These are phyloP conservation scores for Pseudococcus viburni DNA, from an alignment of 2,888 invertebrate species.

Conservation along the genomic window DNA sequence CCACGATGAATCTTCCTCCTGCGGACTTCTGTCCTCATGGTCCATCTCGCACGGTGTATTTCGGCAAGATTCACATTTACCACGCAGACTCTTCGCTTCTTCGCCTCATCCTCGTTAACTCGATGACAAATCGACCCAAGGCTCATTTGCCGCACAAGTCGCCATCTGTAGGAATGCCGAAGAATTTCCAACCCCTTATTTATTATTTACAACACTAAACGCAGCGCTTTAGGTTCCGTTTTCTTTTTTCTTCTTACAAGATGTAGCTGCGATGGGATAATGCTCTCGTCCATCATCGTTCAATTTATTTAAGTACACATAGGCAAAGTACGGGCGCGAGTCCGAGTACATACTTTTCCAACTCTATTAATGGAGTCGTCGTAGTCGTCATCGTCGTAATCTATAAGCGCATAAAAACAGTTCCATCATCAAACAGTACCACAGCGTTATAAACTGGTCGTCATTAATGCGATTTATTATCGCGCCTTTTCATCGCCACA, in stretches of 20 bases:
- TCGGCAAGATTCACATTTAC: neutral
- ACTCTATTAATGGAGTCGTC: conserved; percentile 10
- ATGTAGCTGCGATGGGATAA: no score
- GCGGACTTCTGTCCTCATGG: no score
- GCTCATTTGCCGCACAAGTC: conserved; percentile 19
- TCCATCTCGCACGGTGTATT: neutral
- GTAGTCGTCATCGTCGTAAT: neutral
- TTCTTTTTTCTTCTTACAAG: neutral
- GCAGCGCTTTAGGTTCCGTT: conserved; percentile 39
- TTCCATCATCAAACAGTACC: conserved; percentile 15
- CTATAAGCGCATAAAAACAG: conserved; percentile 19
- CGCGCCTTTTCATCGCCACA: conserved; percentile 10
- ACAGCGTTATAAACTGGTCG: neutral
- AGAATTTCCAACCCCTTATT: conserved; percentile 37
- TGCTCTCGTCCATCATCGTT: conserved; percentile 21
- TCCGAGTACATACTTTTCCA: neutral
- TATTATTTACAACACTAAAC: conserved; percentile 48
- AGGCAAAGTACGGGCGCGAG: neutral
- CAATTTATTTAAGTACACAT: neutral
- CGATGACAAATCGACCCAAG: neutral
- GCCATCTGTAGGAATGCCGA: conserved; percentile 35
- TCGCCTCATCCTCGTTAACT: neutral
- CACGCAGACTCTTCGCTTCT: neutral
- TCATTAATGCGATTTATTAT: conserved; percentile 42
- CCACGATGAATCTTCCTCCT: neutral